These are phyloP conservation scores for Bombyx mandarina DNA, from an alignment of 1,140 invertebrate species.

Conservation along the genomic window DNA sequence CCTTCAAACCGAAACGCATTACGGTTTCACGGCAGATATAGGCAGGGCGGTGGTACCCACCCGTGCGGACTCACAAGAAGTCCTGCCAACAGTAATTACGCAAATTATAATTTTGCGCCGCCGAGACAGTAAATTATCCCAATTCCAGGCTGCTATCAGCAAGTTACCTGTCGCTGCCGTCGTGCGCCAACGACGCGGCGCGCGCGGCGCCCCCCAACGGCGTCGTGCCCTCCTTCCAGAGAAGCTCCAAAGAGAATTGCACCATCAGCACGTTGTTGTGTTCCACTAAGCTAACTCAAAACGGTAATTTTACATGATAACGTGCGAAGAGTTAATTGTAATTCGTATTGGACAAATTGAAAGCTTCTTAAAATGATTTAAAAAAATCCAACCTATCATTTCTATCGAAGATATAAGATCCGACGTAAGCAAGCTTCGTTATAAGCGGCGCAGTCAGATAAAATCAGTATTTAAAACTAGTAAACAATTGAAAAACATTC, in stretches of 20 bases:
- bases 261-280: slow-evolving; percentile 87
- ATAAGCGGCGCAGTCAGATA: too few species aligned
- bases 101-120: too few species aligned
- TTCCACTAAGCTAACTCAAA: slow-evolving; percentile 96
- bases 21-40: too few species aligned
- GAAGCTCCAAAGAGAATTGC: slow-evolving; percentile 89
- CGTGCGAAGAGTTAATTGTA: background rate
- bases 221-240: slow-evolving; percentile 76
- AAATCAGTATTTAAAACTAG: too few species aligned
- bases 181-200: slow-evolving; percentile 77
- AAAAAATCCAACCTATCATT: too few species aligned
- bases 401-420: too few species aligned
- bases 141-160: slow-evolving; percentile 76
- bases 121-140: background rate
- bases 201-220: slow-evolving; percentile 79
- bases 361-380: background rate
- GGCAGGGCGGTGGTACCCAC: too few species aligned
- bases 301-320: slow-evolving; percentile 72
- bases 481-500: too few species aligned
- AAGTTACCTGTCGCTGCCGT: slow-evolving; percentile 82
- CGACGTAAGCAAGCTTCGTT: too few species aligned
- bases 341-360: background rate
- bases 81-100: too few species aligned
- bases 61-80: too few species aligned
- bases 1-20: too few species aligned